A percentile compares a stretch with the other conserved stretches of the same genome.
Conservation (phyloP, 2,888 invertebrate species). For the Orthosia gracilis region DNA sequence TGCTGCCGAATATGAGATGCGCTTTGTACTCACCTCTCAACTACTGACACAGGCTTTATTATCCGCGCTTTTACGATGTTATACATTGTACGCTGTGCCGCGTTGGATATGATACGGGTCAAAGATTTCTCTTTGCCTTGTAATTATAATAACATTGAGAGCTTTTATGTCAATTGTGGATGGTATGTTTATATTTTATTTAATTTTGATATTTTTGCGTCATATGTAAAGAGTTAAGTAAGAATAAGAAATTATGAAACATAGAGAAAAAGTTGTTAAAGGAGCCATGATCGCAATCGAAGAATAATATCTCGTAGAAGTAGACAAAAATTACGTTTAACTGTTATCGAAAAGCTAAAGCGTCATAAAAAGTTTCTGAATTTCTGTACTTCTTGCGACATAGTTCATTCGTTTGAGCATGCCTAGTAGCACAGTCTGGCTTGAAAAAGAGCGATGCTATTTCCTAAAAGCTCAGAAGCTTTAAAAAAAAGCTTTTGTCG, state of each 20-base stretch:
- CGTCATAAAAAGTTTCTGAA: neutral
- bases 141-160: slow-evolving; percentile 40
- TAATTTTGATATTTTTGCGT: slow-evolving; percentile 1
- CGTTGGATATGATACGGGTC: slow-evolving; percentile 71
- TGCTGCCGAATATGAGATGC: slow-evolving; percentile 84
- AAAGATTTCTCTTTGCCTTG: slow-evolving; percentile 68
- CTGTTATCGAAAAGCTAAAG: neutral
- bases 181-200: slow-evolving; percentile 13
- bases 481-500: neutral
- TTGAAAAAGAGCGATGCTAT: neutral
- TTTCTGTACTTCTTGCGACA: neutral
- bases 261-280: neutral
- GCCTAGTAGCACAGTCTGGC: neutral
- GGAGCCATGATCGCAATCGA: neutral
- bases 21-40: slow-evolving; percentile 81
- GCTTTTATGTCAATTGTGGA: slow-evolving; percentile 42
- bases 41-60: slow-evolving; percentile 78
- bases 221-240: too few species aligned
- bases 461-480: neutral
- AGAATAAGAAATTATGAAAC: neutral
- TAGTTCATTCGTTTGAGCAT: too few species aligned
- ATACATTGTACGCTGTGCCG: slow-evolving; percentile 60
- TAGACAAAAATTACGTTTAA: neutral
- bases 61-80: slow-evolving; percentile 70
- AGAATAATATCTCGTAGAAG: neutral